Base-by-base conservation (phyloP, 2,113 vertebrate species). In the Paramormyrops kingsleyae region DNA sequence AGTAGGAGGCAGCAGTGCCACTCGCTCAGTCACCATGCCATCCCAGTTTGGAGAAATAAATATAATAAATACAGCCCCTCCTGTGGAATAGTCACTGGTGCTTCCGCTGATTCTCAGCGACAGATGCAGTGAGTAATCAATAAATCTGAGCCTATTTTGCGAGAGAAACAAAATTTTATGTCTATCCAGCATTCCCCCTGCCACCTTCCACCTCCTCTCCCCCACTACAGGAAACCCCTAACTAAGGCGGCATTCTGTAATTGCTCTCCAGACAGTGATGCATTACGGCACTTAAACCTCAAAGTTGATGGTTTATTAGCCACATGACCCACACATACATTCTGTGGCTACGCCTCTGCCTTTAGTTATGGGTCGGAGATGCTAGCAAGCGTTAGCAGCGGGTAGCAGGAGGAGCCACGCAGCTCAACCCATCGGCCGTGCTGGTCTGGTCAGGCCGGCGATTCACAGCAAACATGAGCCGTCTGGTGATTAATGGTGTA, bases 201-300 rank as follows among this genome's bases (percentile, higher is more conserved):
- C 27, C 31, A 27, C 52, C 8, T 13, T 31, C 66, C 87, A 83
- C 77, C 56, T 49, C 56, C 50, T 88, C 50, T 12, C 56, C 52
- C 35, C 4, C 24, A n/a, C 66, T 46, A 88, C 46, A 84, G 87
- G 52, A 90, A 90, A 90, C 70, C 87, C 90, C 83, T 90, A 47
- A 42, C 52, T 24, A 21, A 35, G 8, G 62, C 47, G 1, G 13
- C 47, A 17, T 66, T 13, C 17, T 17, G 47, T 80, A 50, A 56
- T 90, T 35, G 52, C 74, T 84, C 74, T 84, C 87, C 49, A 49
- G 52, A 84, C 44, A 52, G 10, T 24, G 31, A 90, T 70, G 87
- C 74, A 21, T 62, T 27, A 59, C 1, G 44, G 87, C 27, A 17
- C 52, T 88, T 47, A 47, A 27, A 24, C 49, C 52, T 88, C 83